phyloP scores from a whole-genome alignment of 2,797 vertebrate species.

The Hylomyscus alleni region DNA sequence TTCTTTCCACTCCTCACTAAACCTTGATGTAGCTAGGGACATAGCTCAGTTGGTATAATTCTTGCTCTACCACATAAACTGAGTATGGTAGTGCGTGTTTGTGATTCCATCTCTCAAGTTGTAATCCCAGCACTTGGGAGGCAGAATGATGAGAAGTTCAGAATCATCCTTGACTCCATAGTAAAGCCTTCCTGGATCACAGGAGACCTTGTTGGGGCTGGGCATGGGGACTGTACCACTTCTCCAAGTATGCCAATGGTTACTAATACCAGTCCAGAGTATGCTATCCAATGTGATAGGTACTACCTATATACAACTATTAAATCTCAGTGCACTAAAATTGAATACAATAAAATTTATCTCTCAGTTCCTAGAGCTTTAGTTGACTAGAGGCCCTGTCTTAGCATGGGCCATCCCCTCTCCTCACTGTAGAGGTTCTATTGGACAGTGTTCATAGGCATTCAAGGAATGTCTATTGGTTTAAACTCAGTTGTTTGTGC shows the following conservation, averaged over 20 bases:
- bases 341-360: not conserved
- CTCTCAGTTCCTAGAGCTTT: not conserved
- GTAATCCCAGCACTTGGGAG: not conserved
- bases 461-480: not conserved
- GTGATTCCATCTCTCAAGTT: not conserved
- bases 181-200: not conserved
- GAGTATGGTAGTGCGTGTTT: not conserved
- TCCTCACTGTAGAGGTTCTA: not conserved
- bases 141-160: not conserved
- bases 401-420: not conserved
- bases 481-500: not conserved
- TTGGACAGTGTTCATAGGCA: not conserved
- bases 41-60: not conserved
- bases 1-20: not conserved
- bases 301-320: accelerated
- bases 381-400: accelerated
- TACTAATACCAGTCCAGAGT: too few relatives aligned
- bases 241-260: not conserved
- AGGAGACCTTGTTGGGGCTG: not conserved
- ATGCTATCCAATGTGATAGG: accelerated
- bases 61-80: not conserved
- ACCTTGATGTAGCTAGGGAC: not conserved
- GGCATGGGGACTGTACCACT: accelerated
- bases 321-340: not conserved
- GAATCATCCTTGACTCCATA: not conserved